phyloP scores from a whole-genome alignment of 2,888 invertebrate genomes.

The Raillietiella orientalis region DNA sequence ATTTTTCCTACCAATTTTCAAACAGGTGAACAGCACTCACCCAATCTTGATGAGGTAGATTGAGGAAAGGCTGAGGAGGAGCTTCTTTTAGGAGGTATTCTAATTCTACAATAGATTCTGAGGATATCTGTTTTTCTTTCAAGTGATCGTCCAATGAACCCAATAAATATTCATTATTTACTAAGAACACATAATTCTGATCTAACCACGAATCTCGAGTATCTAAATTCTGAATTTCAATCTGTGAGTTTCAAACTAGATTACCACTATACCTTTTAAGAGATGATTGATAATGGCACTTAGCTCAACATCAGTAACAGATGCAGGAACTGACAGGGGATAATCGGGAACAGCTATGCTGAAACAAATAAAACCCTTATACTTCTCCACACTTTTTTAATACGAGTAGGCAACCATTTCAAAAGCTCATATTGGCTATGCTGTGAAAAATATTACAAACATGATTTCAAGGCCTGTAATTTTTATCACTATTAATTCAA shows the following conservation, averaged over 20 bases:
- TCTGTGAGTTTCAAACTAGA: background rate
- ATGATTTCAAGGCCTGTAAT: no score
- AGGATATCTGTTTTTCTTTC: constrained; percentile 33
- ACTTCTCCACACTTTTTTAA: no score
- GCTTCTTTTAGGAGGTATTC: constrained; percentile 73
- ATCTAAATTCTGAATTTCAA: constrained; percentile 4
- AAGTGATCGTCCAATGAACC: constrained; percentile 36
- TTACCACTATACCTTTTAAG: constrained; percentile 22
- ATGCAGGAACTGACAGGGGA: constrained; percentile 45
- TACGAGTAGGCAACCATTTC: no score
- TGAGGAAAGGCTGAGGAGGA: constrained; percentile 68
- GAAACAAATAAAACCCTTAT: constrained; percentile 11
- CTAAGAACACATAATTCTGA: constrained; percentile 56
- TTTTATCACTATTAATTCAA: no score
- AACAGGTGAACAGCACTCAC: constrained; percentile 49
- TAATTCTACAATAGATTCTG: constrained; percentile 52
- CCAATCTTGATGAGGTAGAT: constrained; percentile 88
- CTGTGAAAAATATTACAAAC: no score
- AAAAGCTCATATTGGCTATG: no score
- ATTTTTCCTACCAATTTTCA: constrained; percentile 24
- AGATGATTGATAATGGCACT: constrained; percentile 47
- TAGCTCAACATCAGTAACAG: constrained; percentile 28
- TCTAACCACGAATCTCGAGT: constrained; percentile 9
- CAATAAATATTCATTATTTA: constrained; percentile 46
- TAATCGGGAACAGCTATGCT: constrained; percentile 63